These are phyloP conservation scores for Otolemur crassicaudatus DNA, from an alignment of 2,797 vertebrate species.

Conservation along the genomic window DNA sequence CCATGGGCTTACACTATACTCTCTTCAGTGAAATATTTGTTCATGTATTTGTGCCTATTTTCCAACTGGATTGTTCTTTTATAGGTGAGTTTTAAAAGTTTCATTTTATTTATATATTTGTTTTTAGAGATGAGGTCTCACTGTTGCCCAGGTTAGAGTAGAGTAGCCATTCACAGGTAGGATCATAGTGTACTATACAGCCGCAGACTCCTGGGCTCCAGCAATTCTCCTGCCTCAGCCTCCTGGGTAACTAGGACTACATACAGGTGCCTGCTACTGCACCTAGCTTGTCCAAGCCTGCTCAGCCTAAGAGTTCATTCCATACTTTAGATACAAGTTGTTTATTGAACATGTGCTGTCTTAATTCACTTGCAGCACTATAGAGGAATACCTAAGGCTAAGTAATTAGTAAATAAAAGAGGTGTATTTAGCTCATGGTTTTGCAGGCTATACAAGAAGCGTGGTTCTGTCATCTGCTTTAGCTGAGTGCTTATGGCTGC, in stretches of 20 bases:
- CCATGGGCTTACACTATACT: neutral
- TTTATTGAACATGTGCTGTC: neutral
- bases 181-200: neutral
- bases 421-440: neutral
- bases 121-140: neutral
- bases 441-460: neutral
- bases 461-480: neutral
- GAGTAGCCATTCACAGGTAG: neutral
- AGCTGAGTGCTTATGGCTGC: neutral
- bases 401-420: neutral
- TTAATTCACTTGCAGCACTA: neutral
- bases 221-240: too few species aligned
- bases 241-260: neutral
- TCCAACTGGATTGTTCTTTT: conserved; percentile 9
- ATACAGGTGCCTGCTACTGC: too few species aligned
- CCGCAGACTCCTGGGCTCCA: too few species aligned
- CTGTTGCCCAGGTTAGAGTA: neutral
- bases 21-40: neutral
- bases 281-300: neutral
- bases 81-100: neutral
- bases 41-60: neutral
- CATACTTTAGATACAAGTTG: neutral
- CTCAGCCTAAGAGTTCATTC: neutral
- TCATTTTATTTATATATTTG: neutral
- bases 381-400: neutral